Evolutionary conservation across 2,888 invertebrate genomes (phyloP).

Genomic region (Iphiclides podalirius): DNA sequence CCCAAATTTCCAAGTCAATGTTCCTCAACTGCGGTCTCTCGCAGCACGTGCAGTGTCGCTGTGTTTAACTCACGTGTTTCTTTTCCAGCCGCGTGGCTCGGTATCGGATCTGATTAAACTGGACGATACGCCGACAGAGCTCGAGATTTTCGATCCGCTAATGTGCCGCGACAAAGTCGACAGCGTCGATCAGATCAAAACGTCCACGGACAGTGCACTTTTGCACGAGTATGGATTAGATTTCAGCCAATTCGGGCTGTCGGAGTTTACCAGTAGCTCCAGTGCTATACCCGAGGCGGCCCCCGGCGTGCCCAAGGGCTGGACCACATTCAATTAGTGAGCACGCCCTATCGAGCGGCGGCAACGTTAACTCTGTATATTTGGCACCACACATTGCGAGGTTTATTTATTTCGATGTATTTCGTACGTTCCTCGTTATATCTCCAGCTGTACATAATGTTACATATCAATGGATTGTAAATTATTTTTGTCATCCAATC

Average conservation of each 20-base stretch:
- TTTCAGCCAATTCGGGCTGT: constrained; percentile 75
- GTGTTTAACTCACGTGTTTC: constrained; percentile 51
- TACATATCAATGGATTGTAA: constrained; percentile 60
- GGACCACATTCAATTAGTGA: constrained; percentile 69
- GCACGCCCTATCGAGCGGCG: constrained; percentile 10
- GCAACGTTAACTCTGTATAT: constrained; percentile 5
- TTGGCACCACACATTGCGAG: not conserved
- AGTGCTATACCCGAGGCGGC: constrained; percentile 44
- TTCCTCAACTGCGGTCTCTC: not conserved
- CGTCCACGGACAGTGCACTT: constrained; percentile 81
- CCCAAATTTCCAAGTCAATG: not conserved
- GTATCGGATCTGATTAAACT: constrained; percentile 72
- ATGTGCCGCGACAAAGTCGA: constrained; percentile 58
- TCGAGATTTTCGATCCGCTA: constrained; percentile 71
- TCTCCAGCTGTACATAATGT: constrained; percentile 56
- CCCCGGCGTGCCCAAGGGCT: constrained; percentile 56
- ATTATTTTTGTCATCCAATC: constrained; percentile 31
- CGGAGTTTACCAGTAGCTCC: constrained; percentile 61
- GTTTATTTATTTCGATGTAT: constrained; percentile 7
- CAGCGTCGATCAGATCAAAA: constrained; percentile 58
- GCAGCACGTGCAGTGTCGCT: constrained; percentile 30
- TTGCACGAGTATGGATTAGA: constrained; percentile 87
- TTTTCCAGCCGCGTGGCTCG: constrained; percentile 70
- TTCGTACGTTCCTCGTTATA: constrained; percentile 33
- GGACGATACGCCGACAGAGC: constrained; percentile 64